Evolutionary conservation across 2,888 invertebrate species (phyloP), one percentile per base, ranked within the genome.

Genomic region (Pterostichus niger): DNA sequence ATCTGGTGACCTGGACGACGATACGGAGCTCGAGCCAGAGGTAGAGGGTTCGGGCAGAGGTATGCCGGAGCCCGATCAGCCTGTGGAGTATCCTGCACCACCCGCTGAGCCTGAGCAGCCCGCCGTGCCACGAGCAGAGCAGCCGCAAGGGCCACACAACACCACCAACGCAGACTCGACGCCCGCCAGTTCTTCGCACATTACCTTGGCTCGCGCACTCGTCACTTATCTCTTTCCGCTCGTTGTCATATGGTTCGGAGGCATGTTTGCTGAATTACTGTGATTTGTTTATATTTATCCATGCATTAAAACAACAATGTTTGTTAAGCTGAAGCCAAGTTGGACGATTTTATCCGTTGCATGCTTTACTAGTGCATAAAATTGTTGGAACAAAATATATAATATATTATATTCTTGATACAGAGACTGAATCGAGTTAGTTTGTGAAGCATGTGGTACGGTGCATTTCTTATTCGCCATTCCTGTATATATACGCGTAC

Each of bases 201-300:
- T 91, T 83, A 92, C 93, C 11, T 89, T 95, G 3, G 91, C 92
- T 10, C 91, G 92, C 85, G 95, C 95, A 33, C 90, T 96, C 73
- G 91, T 95, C 86, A 93, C 95, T 71, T 96, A 96, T 90, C 92
- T 96, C 84, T 90, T 96, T 88, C 96, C 96, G 3, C 94, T 96
- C 56, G 95, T 95, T 86, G 93, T 96, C 90, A 95, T 95, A 88
- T 96, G 96, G 96, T 95, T 96, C 90, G 96, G 96, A 84, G 94
- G 95, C 85, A 94, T 95, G 87, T 93, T 96, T 89, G 94, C 94
- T 87, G 96, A 96, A 90, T 93, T 96, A 91, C 95, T 96, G 93
- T 96, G 95, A 95, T 93, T 92, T 88, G 86, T 84, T 85, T 85
- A 83, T 85, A 24, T 40, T 40, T 40, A 40, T 40, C 0, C 85